These are phyloP conservation scores for Cheilosia impressa DNA, from an alignment of 2,888 invertebrate species.

Conservation along the genomic window DNA sequence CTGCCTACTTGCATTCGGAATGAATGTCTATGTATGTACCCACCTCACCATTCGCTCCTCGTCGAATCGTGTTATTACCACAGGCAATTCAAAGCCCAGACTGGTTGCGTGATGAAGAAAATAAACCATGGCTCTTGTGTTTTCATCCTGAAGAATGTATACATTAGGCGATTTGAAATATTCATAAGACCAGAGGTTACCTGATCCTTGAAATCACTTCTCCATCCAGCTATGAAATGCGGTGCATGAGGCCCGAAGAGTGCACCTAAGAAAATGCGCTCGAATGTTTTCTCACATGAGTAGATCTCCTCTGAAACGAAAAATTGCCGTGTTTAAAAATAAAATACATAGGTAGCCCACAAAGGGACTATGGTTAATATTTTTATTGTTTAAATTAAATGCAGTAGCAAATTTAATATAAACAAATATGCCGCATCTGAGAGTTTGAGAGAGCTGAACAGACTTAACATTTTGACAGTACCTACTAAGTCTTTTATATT, in stretches of 20 bases:
- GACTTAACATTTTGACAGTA: too few species aligned
- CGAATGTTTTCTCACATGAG: slow-evolving; percentile 87
- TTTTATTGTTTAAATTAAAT: too few species aligned
- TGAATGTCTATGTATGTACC: slow-evolving; percentile 69
- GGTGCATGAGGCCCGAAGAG: slow-evolving; percentile 92
- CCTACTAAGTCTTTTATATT: too few species aligned
- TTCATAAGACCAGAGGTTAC: slow-evolving; percentile 76
- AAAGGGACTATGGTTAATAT: too few species aligned
- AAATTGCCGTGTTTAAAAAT: neutral
- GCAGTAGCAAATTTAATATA: too few species aligned
- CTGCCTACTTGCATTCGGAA: slow-evolving; percentile 3
- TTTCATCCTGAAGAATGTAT: slow-evolving; percentile 87
- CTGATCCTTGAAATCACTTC: slow-evolving; percentile 90
- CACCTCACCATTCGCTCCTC: slow-evolving; percentile 81
- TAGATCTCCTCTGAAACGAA: slow-evolving; percentile 84
- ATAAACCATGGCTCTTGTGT: slow-evolving; percentile 89
- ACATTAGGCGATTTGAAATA: slow-evolving; percentile 20
- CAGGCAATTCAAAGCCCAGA: slow-evolving; percentile 86
- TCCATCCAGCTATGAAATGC: slow-evolving; percentile 93
- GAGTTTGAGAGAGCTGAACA: too few species aligned
- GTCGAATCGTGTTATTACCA: slow-evolving; percentile 81
- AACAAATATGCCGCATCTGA: too few species aligned
- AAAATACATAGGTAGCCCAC: too few species aligned
- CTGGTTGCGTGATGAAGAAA: slow-evolving; percentile 91
- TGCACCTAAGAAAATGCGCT: slow-evolving; percentile 89